Conservation (phyloP, 2,113 vertebrate species). For the Heloderma charlesbogerti region DNA sequence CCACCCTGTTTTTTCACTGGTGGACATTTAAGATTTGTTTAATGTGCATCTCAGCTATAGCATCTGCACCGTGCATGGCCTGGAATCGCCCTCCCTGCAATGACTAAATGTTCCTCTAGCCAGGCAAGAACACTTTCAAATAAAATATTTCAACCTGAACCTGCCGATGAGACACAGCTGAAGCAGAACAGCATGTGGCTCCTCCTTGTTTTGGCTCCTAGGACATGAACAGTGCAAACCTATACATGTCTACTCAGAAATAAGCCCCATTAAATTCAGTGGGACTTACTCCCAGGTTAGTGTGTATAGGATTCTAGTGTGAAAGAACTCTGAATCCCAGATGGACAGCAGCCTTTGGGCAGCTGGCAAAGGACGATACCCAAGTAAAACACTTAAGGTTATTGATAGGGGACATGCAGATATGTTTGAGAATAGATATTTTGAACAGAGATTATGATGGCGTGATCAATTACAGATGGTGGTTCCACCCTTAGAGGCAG, state of each 20-base stretch:
- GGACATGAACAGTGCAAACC: neutral
- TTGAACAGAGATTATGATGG: too few relatives aligned
- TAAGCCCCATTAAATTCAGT: neutral
- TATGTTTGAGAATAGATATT: too few relatives aligned
- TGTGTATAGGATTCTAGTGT: neutral
- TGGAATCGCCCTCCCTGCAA: neutral
- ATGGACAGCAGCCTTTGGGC: too few relatives aligned
- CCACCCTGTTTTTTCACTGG: neutral
- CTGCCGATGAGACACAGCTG: neutral
- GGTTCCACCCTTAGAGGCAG: too few relatives aligned
- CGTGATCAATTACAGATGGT: too few relatives aligned
- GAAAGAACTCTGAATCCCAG: too few relatives aligned
- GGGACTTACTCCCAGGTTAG: neutral
- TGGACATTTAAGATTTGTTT: neutral
- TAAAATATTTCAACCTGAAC: neutral
- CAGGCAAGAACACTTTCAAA: neutral
- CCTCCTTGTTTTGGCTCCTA: neutral
- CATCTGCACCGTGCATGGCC: neutral
- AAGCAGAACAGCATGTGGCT: neutral
- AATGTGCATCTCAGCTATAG: neutral
- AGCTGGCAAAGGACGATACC: too few relatives aligned
- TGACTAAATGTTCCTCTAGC: neutral
- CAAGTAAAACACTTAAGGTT: too few relatives aligned
- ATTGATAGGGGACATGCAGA: too few relatives aligned
- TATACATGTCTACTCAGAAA: neutral